Percentiles rank a stretch among this genome's conserved stretches.
These are phyloP conservation scores for Dorcus hopei DNA, from an alignment of 2,888 invertebrate species.

Conservation along the genomic window DNA sequence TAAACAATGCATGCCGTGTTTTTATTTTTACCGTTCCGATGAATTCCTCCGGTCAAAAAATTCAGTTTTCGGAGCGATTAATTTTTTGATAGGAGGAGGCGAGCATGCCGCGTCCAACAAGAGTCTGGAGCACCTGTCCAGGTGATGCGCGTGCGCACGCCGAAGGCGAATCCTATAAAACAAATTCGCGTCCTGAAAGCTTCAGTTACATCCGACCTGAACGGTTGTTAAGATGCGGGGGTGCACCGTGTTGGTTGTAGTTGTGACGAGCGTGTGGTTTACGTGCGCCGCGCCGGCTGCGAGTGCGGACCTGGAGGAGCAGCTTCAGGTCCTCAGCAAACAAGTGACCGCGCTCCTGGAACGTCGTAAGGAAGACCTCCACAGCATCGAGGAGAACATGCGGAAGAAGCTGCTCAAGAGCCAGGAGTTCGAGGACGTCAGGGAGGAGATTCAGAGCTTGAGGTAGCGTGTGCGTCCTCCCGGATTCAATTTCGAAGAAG, in stretches of 20 bases:
- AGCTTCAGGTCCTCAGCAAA: conserved; percentile 52
- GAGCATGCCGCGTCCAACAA: neutral
- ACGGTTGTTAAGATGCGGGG: conserved; percentile 13
- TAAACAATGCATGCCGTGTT: neutral
- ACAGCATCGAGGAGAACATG: conserved; percentile 54
- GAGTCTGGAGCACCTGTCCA: conserved; percentile 14
- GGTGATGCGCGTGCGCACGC: conserved; percentile 15
- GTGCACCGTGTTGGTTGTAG: conserved; percentile 14
- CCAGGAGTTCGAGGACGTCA: conserved; percentile 52
- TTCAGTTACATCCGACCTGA: conserved; percentile 11
- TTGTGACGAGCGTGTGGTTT: conserved; percentile 22
- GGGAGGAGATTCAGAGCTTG: conserved; percentile 52
- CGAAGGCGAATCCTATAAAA: conserved; percentile 13
- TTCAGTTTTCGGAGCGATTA: neutral
- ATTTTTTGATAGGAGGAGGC: neutral
- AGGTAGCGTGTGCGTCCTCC: conserved; percentile 42
- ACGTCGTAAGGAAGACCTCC: conserved; percentile 54
- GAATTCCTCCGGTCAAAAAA: neutral
- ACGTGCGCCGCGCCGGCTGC: conserved; percentile 7
- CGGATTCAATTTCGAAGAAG: too few species aligned
- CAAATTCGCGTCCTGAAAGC: conserved; percentile 14
- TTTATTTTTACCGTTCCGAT: neutral
- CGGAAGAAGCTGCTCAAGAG: conserved; percentile 53
- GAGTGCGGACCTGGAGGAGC: conserved; percentile 42
- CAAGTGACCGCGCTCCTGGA: conserved; percentile 55